These are phyloP conservation scores for Molossus molossus DNA, from an alignment of 2,797 vertebrate species.

Conservation along the genomic window DNA sequence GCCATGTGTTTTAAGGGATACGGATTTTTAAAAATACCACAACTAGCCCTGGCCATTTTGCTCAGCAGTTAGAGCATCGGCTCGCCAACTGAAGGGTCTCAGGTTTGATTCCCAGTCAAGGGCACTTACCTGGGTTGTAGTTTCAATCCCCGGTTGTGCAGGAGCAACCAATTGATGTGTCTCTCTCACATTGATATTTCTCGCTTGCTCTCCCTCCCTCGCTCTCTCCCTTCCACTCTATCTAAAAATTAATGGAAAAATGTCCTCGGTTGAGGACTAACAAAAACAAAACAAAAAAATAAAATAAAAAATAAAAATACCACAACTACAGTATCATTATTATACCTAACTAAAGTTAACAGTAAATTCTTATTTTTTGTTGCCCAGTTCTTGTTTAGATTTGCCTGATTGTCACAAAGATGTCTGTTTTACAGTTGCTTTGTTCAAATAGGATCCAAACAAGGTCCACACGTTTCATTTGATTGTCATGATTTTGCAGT, in stretches of 20 bases:
- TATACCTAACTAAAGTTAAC: constrained; percentile 32
- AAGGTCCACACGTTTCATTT: constrained; percentile 27
- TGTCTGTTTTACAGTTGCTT: background rate
- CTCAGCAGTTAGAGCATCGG: too few relatives aligned
- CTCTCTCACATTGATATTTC: too few relatives aligned
- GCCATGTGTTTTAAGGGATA: constrained; percentile 40
- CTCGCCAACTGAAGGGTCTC: too few relatives aligned
- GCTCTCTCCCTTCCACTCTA: too few relatives aligned
- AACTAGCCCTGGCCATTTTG: background rate
- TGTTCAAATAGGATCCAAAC: constrained; percentile 15
- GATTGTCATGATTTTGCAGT: constrained; percentile 20
- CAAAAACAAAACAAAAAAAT: too few relatives aligned
- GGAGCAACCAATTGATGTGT: too few relatives aligned
- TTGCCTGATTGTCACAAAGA: background rate
- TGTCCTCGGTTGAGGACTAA: too few relatives aligned
- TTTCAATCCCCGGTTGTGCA: too few relatives aligned
- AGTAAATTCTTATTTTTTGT: background rate
- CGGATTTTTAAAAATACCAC: constrained; percentile 1
- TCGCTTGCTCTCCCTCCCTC: too few relatives aligned
- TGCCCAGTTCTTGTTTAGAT: constrained; percentile 31
- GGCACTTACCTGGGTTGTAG: too few relatives aligned
- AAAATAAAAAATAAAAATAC: background rate
- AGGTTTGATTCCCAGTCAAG: too few relatives aligned
- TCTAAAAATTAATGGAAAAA: too few relatives aligned
- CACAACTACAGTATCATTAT: background rate